phyloP scores from a whole-genome alignment of 2,113 vertebrate species.

The Platichthys flesus region DNA sequence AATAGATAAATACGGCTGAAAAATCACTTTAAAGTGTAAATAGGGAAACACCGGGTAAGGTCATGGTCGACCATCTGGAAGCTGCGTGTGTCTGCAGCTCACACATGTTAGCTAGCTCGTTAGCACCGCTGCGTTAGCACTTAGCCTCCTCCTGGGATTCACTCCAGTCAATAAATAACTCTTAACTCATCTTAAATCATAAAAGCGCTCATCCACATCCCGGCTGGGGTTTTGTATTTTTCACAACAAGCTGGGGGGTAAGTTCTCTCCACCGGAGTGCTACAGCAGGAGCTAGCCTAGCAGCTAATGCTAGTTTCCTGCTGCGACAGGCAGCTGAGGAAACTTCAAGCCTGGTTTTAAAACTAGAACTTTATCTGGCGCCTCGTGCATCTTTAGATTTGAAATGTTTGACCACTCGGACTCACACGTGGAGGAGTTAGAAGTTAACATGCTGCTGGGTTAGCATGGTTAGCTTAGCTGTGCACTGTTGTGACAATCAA shows the following conservation, averaged over 20 bases:
- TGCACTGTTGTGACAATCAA: background rate
- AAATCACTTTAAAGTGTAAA: background rate
- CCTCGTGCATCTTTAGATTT: background rate
- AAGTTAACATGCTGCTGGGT: no score
- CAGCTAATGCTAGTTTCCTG: background rate
- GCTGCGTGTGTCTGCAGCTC: constrained; percentile 50
- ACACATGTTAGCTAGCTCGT: constrained; percentile 57
- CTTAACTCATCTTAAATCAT: rapidly evolving
- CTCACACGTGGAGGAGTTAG: background rate
- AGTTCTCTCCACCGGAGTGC: constrained; percentile 1
- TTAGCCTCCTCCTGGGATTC: background rate
- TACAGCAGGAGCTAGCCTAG: background rate
- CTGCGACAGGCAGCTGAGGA: background rate
- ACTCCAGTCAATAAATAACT: background rate
- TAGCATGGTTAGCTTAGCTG: constrained; percentile 11
- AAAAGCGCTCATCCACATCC: no score
- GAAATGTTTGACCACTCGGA: background rate
- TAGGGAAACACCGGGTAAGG: constrained; percentile 37
- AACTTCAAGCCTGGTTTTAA: constrained; percentile 13
- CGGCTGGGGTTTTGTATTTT: background rate
- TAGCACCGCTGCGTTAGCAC: constrained; percentile 24
- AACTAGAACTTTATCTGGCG: background rate
- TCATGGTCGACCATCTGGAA: constrained; percentile 43
- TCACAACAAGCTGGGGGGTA: constrained; percentile 13
- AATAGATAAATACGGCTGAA: background rate